Evolutionary conservation across 2,113 vertebrate species (phyloP), one percentile per base, ranked within the genome.

Genomic region (Lates calcarifer): DNA sequence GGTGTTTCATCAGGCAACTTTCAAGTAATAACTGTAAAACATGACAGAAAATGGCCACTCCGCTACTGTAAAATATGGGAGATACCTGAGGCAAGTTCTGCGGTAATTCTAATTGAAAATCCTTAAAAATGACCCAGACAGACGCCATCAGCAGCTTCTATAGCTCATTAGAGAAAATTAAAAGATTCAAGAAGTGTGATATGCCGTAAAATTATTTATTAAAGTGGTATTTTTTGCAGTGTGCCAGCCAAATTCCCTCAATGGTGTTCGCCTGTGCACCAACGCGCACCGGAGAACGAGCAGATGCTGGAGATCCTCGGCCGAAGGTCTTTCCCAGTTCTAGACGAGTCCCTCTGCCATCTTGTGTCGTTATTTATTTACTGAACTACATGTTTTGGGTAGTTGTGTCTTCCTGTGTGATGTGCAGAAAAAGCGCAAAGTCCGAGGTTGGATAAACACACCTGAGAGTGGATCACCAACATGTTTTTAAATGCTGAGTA

Each of bases 171-270:
- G 15, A 20, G 17, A 20, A 56, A 49, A n/a, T 7, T 1, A 65
- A 10, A 13, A 24, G 11, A 11, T 53, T 43, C 22, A 28, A 0
- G 45, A 33, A 49, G 2, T 26, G 2, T 17, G 20, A 53, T 9
- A 8, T 4, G 33, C 8, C 10, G 29, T 5, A 0, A 31, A 26
- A 41, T 6, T 0, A 47, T 22, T 24, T 29, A 1, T 26, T 47
- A 11, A 4, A 11, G 11, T 53, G 10, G 6, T 4, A 56, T 78
- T 41, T 22, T 77, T 90, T 87, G 49, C 71, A 87, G 86, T 41
- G 56, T 15, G 6, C 55, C 9, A 41, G 9, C 22, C 74, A 57
- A 79, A 83, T 82, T 86, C 79, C 78, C 45, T 74, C 77, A 66
- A 60, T 80, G 74, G 53, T 57, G 56, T 74, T 79, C 4, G 35